Base-by-base conservation (phyloP, 1,140 invertebrate species). In the Calycopis cecrops region DNA sequence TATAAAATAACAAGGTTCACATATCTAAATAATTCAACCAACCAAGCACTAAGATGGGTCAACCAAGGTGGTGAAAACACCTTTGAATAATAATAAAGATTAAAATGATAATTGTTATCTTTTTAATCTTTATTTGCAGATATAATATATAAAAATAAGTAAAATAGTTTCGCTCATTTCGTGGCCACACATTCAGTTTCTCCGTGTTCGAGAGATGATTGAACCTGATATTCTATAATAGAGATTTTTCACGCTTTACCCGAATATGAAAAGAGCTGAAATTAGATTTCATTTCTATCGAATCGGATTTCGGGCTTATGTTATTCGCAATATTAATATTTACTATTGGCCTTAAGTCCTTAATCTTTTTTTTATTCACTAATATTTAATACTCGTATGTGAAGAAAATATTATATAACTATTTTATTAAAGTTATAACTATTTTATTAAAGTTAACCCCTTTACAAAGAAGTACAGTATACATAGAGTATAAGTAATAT, bases 261-360 rank as follows among this genome's bases (percentile, higher is more conserved):
- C 64, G 69, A 69, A 72, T 71, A 70, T 73, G 58, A 75, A 79
- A 72, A 65, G 64, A 67, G 18, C 62, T 65, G 67, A 67, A 75
- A 79, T 78, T 67, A 75, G 74, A 76, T 82, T 79, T 75, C 64
- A 62, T 66, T 54, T 73, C 68, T 60, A 66, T 72, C 58, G 56
- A 52, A 76, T 72, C 63, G 62, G 63, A 73, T 75, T 77, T 42
- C 14, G 21, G 38, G 18, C 37, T 42, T 42, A 42, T 28, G 28
- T 52, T 42, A 17, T 53, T 44, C 40, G 40, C 18, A 14, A 34
- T 42, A 52, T 14, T 28, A 44, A 40, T 49, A 35, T 63, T 49
- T 57, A 35, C 35, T 61, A 56, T 64, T 59, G 35, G 44, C 37
- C 59, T 60, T 62, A 51, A 55, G 47, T 49, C 6, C 11, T 9